Percentiles rank a stretch among this genome's conserved stretches.
Evolutionary conservation across 2,888 invertebrate species (phyloP).

Genomic region (Eugnorisma glareosa): DNA sequence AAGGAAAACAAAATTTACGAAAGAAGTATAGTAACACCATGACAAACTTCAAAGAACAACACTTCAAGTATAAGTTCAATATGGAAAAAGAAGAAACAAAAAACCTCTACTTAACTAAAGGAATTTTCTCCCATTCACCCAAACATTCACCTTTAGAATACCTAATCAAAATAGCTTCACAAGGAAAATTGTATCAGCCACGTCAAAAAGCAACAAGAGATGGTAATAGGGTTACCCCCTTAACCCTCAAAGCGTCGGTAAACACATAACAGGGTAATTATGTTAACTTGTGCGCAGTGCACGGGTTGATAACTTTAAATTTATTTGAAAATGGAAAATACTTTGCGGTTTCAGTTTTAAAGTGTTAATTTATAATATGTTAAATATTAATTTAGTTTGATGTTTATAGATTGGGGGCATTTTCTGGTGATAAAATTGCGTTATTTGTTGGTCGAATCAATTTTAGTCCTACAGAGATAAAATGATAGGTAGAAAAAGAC

Average conservation of each 20-base stretch:
- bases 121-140: slow-evolving; percentile 12
- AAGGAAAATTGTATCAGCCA: slow-evolving; percentile 57
- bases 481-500: too few relatives aligned
- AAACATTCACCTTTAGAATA: slow-evolving; percentile 21
- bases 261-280: slow-evolving; percentile 55
- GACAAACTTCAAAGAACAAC: too few relatives aligned
- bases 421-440: not conserved
- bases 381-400: not conserved
- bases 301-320: slow-evolving; percentile 28
- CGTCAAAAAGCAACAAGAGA: slow-evolving; percentile 54
- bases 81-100: not conserved
- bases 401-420: not conserved
- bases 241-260: slow-evolving; percentile 62
- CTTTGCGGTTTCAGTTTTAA: not conserved
- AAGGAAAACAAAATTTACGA: too few relatives aligned
- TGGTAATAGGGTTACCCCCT: slow-evolving; percentile 54
- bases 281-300: slow-evolving; percentile 43
- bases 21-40: too few relatives aligned
- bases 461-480: too few relatives aligned
- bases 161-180: slow-evolving; percentile 38
- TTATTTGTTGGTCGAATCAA: too few relatives aligned
- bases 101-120: not conserved
- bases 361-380: not conserved
- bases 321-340: slow-evolving; percentile 14
- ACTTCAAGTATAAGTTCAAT: not conserved